Evolutionary conservation across 2,797 vertebrate genomes (phyloP).

Genomic region (Rousettus madagascariensis): DNA sequence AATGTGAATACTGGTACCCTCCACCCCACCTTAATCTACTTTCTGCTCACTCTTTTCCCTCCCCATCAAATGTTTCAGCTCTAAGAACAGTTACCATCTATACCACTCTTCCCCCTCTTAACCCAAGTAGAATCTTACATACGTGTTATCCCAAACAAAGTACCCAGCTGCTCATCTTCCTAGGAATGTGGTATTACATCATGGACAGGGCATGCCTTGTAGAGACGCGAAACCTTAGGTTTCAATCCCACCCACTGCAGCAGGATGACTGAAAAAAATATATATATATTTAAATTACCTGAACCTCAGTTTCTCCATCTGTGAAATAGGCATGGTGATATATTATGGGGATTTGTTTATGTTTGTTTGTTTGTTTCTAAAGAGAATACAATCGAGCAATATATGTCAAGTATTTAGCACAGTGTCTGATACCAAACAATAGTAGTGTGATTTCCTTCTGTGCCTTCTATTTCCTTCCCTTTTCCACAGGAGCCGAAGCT

Average conservation of each 20-base stretch:
- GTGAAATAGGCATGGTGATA: not conserved
- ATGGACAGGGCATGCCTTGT: not conserved
- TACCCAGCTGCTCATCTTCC: not conserved
- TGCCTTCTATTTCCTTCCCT: not conserved
- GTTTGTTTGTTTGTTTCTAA: not conserved
- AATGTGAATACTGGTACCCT: not conserved
- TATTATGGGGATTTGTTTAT: not conserved
- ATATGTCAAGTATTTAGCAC: not conserved
- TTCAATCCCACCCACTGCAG: not conserved
- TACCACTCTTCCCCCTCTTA: not conserved
- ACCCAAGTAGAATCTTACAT: not conserved
- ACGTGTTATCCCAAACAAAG: not conserved
- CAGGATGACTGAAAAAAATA: not conserved
- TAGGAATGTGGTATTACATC: rapidly evolving
- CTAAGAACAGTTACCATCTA: not conserved
- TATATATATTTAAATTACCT: not conserved
- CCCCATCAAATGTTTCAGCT: not conserved
- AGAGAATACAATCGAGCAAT: not conserved
- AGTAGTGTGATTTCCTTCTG: not conserved
- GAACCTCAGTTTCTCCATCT: not conserved
- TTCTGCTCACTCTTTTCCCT: not conserved
- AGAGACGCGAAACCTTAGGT: not conserved
- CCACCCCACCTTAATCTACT: not conserved
- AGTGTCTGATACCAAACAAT: not conserved
- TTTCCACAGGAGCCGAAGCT: not conserved